Evolutionary conservation across 2,113 vertebrate genomes (phyloP).

Genomic region (Tamias sibiricus): DNA sequence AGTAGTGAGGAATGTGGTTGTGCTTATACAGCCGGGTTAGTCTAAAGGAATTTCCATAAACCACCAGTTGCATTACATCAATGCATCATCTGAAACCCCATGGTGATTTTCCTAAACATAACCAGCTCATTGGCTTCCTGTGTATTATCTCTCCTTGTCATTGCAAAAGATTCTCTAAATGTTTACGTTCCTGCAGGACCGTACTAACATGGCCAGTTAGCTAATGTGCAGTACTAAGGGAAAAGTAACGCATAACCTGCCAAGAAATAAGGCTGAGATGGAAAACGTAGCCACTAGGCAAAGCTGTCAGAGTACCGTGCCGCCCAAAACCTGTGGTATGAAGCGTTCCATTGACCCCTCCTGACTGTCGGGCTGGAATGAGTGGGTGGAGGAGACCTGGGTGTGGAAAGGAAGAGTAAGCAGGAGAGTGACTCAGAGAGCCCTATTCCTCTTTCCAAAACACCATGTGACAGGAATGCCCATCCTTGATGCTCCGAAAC

Average conservation of each 20-base stretch:
- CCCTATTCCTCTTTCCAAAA: not conserved
- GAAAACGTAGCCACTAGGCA: not conserved
- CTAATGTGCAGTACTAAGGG: not conserved
- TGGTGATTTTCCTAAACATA: conserved; percentile 86
- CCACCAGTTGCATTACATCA: conserved; percentile 82
- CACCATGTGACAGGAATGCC: not conserved
- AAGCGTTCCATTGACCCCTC: rapidly evolving
- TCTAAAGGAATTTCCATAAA: conserved; percentile 84
- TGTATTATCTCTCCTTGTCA: conserved; percentile 83
- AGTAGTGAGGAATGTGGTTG: conserved; percentile 43
- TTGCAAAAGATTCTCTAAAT: conserved; percentile 76
- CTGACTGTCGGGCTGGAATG: not conserved
- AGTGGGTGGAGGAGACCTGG: not conserved
- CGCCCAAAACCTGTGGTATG: not conserved
- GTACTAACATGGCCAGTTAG: not conserved
- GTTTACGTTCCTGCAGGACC: conserved; percentile 16
- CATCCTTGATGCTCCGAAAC: not conserved
- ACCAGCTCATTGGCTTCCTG: conserved; percentile 77
- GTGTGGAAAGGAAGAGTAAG: not conserved
- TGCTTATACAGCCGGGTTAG: conserved; percentile 72
- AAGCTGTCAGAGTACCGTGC: not conserved
- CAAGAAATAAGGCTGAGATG: not conserved
- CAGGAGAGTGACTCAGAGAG: not conserved
- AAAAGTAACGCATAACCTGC: not conserved
- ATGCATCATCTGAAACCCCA: conserved; percentile 76